Base-by-base conservation (phyloP, 2,797 vertebrate genomes). In the Semotilus atromaculatus region DNA sequence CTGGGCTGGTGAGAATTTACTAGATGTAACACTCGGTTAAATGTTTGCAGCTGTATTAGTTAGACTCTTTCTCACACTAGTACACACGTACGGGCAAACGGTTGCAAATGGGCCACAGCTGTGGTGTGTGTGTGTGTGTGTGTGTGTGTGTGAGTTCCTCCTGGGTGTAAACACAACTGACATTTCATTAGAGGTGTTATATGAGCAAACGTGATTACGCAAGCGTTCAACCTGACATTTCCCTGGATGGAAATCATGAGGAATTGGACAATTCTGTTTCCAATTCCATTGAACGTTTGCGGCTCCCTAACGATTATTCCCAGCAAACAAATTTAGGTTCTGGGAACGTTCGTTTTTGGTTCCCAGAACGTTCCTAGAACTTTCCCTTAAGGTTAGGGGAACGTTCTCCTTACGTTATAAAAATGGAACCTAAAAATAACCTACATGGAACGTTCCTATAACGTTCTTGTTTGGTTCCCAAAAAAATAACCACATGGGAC, bases 1-100 rank as follows among this genome's bases (percentile, higher is more conserved):
- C 81, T 64, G 40, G 14, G 29, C 71, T 75, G 81, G 58, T 51
- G 82, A 67, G 48, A 75, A 43, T 74, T 51, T 75, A 38, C 72
- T 83, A 43, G 71, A 82, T 66, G 45, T 45, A 53, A 55, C 51
- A 71, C 36, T 76, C 21, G 3, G 18, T 38, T 86, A 75, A 89
- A 79, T 72, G 40, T 70, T 74, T 82, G 53, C 60, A 86, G 80
- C 80, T 86, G 78, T 40, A 71, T 48, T 75, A 66, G 74, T 68
- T 68, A 40, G n/a, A 83, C 4, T 55, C 29, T 81, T 70, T 75
- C 72, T 73, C 40, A 85, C 67, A 43, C 83, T 43, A 38, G 45
- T 2, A 72, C 74, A 55, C 79, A 55, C 16, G 14, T 23, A 68
- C 16, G 66, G 43, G 58, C 72, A 81, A 70, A 86, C 29, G 19